A percentile compares a stretch with the other conserved stretches of the same genome.
These are phyloP conservation scores for Drosophila lowei DNA, from an alignment of 1,140 invertebrate species.

Conservation along the genomic window DNA sequence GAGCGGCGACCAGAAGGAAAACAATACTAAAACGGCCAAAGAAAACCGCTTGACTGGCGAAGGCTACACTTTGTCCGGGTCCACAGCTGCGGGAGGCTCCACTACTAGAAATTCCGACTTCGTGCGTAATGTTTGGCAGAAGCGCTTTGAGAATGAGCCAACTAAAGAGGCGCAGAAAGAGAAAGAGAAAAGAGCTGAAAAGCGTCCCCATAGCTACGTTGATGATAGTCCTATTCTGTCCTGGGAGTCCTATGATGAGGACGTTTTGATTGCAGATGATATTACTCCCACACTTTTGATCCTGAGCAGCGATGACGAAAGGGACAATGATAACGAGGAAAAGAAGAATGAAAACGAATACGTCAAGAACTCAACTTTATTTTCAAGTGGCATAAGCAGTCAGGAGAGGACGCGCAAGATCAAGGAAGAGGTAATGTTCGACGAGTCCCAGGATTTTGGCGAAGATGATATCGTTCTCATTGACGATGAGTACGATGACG, in stretches of 20 bases:
- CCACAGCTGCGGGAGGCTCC: neutral
- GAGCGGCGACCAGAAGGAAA: neutral
- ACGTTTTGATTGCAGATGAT: conserved; percentile 32
- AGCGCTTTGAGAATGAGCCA: conserved; percentile 39
- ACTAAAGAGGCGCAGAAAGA: neutral
- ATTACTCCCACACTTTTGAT: conserved; percentile 13
- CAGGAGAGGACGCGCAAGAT: conserved; percentile 56
- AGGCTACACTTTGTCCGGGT: conserved; percentile 34
- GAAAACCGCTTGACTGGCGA: conserved; percentile 20
- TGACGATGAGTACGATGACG: conserved; percentile 77
- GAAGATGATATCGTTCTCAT: conserved; percentile 76
- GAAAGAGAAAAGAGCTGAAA: neutral
- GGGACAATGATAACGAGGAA: neutral
- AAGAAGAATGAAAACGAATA: neutral
- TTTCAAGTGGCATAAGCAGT: conserved; percentile 5
- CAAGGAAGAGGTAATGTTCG: conserved; percentile 74
- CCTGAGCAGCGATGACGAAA: conserved; percentile 50
- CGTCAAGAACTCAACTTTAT: neutral
- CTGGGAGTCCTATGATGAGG: conserved; percentile 59
- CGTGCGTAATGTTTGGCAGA: conserved; percentile 55
- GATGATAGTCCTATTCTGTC: neutral
- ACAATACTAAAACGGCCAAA: too few relatives aligned
- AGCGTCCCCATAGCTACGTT: conserved; percentile 22
- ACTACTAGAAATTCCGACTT: conserved; percentile 15
- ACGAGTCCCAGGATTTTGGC: conserved; percentile 41